phyloP scores from a whole-genome alignment of 2,797 vertebrate genomes.

The Gymnoscopelus microlampas region DNA sequence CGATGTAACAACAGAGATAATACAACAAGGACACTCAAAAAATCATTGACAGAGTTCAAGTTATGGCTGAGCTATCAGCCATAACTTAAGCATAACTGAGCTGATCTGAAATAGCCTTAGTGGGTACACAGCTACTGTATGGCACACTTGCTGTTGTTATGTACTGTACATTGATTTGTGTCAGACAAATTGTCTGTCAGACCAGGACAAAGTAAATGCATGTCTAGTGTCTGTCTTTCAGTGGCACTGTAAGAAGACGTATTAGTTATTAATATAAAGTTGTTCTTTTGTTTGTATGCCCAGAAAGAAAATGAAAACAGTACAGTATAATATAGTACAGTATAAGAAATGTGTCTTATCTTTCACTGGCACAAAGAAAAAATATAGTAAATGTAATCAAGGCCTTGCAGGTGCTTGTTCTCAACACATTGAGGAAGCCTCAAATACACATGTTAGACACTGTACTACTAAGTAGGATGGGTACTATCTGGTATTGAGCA shows the following conservation, averaged over 20 bases:
- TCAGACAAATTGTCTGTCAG: too few species aligned
- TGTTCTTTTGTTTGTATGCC: too few species aligned
- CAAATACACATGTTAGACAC: constrained; percentile 16
- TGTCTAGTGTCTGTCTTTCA: background rate
- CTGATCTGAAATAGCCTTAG: constrained; percentile 12
- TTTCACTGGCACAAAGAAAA: too few species aligned
- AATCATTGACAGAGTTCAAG: constrained; percentile 74
- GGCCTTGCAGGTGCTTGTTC: constrained; percentile 13
- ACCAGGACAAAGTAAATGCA: too few species aligned
- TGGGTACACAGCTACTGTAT: constrained; percentile 30
- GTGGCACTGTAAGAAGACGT: background rate
- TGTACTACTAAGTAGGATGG: background rate
- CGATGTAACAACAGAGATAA: constrained; percentile 53
- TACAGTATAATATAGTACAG: too few species aligned
- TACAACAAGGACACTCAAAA: constrained; percentile 60
- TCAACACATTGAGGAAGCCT: constrained; percentile 17
- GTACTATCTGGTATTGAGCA: background rate
- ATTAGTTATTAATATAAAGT: too few species aligned
- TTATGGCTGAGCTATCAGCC: constrained; percentile 38
- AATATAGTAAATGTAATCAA: background rate
- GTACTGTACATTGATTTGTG: too few species aligned
- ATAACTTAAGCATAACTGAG: too few species aligned
- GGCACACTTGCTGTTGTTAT: constrained; percentile 3
- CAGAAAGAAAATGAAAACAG: too few species aligned
- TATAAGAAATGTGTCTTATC: background rate